These are phyloP conservation scores for Odontomachus brunneus DNA, from an alignment of 1,140 invertebrate genomes.

Conservation along the genomic window DNA sequence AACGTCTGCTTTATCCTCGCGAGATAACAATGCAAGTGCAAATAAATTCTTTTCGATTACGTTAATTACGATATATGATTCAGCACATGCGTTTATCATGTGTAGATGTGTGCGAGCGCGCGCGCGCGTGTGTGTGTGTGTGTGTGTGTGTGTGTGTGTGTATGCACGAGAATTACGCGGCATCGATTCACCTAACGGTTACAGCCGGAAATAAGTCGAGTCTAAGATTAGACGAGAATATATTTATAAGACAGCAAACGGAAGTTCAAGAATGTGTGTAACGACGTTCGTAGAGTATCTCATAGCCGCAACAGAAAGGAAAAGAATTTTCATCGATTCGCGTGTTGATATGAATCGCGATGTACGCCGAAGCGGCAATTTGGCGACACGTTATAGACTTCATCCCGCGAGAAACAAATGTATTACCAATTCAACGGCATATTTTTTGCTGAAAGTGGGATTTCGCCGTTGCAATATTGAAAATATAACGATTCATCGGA, in stretches of 20 bases:
- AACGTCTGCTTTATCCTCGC: neutral
- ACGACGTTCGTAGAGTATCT: neutral
- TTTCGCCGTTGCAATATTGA: neutral
- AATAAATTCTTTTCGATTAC: constrained; percentile 30
- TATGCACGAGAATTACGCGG: neutral
- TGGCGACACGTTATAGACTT: too few relatives aligned
- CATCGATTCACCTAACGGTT: constrained; percentile 16
- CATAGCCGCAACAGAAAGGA: neutral
- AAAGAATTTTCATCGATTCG: neutral
- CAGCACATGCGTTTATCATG: neutral
- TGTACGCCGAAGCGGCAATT: too few relatives aligned
- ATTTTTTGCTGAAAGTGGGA: too few relatives aligned
- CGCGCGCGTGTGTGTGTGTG: too few relatives aligned
- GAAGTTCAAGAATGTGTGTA: neutral
- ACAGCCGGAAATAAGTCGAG: neutral
- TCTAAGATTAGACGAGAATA: neutral
- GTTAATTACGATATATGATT: constrained; percentile 24
- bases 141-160: too few relatives aligned
- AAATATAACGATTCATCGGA: neutral
- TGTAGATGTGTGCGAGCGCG: too few relatives aligned
- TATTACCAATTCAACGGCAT: neutral
- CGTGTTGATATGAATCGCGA: too few relatives aligned
- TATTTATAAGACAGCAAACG: constrained; percentile 22
- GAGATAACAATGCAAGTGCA: constrained; percentile 1
- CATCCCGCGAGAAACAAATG: too few relatives aligned